phyloP scores from a whole-genome alignment of 2,888 invertebrate species.

The Campoplex nolae region DNA sequence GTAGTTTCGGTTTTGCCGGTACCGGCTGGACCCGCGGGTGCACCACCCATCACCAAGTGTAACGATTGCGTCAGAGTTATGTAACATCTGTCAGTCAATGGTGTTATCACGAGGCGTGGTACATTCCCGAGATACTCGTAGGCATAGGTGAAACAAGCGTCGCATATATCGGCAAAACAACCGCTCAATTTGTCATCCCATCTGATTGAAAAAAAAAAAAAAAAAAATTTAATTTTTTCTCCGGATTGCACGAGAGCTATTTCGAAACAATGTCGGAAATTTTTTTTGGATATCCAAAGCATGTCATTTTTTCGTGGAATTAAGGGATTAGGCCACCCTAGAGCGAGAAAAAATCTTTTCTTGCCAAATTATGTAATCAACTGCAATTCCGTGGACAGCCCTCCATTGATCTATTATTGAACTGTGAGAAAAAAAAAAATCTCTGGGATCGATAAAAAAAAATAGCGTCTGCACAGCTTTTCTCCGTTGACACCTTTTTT shows the following conservation, averaged over 20 bases:
- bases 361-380: too few species aligned
- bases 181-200: constrained; percentile 93
- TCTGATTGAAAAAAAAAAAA: constrained; percentile 79
- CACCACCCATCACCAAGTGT: constrained; percentile 98
- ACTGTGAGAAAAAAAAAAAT: too few species aligned
- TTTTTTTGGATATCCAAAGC: constrained; percentile 4
- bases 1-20: constrained; percentile 99
- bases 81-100: constrained; percentile 97
- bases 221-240: not conserved
- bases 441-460: too few species aligned
- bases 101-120: constrained; percentile 96
- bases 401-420: too few species aligned
- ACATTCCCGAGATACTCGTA: constrained; percentile 98
- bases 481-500: too few species aligned
- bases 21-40: constrained; percentile 97
- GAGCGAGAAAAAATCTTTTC: too few species aligned
- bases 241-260: not conserved
- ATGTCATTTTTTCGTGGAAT: not conserved
- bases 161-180: constrained; percentile 97
- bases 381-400: too few species aligned
- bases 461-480: too few species aligned
- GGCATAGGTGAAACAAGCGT: constrained; percentile 95
- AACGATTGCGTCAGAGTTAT: constrained; percentile 97
- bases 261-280: not conserved
- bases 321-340: too few species aligned